Evolutionary conservation across 2,888 invertebrate genomes (phyloP), one percentile per base, ranked within the genome.

Genomic region (Pandemis heparana): DNA sequence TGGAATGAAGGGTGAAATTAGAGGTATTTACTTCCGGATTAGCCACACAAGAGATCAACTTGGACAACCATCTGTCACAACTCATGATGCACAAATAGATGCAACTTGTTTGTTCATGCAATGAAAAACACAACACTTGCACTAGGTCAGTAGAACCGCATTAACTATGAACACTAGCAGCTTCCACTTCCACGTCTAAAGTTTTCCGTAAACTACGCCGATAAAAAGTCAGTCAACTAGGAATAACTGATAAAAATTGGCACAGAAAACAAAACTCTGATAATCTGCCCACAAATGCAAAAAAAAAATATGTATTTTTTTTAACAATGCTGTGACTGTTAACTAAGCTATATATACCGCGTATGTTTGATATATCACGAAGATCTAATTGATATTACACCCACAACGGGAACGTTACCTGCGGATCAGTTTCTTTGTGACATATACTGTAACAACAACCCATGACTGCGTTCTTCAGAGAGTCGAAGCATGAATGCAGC

Each of bases 401-500:
- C 60, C 51, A 74, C 64, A 75, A 70, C 39, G 60, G 71, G 61
- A 77, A 81, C 75, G 79, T 83, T 95, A 96, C 96, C 96, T 96
- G 96, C 75, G 96, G 95, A 79, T 96, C 95, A 77, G 91, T 95
- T 85, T 96, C 96, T 89, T 96, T 96, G 83, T 96, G 96, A 87
- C 96, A 96, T 83, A 96, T 95, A 90, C 96, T 96, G 88, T 96
- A 96, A 88, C 96, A 97, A 89, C 96, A 96, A 81, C 96, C 96
- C 96, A 96, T 96, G 85, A 92, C 92, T 84, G 92, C 90, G 81
- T 77, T 92, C 85, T 90, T 94, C 77, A 94, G 81, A 75, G 92
- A 92, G 81, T 89, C 89, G 90, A 93, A 94, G 89, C 94, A 94
- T 92, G 93, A 93, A 91, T 92, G 92, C 89, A 93, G 83, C 82